phyloP scores from a whole-genome alignment of 2,888 invertebrate species.

The Deilephila elpenor region DNA sequence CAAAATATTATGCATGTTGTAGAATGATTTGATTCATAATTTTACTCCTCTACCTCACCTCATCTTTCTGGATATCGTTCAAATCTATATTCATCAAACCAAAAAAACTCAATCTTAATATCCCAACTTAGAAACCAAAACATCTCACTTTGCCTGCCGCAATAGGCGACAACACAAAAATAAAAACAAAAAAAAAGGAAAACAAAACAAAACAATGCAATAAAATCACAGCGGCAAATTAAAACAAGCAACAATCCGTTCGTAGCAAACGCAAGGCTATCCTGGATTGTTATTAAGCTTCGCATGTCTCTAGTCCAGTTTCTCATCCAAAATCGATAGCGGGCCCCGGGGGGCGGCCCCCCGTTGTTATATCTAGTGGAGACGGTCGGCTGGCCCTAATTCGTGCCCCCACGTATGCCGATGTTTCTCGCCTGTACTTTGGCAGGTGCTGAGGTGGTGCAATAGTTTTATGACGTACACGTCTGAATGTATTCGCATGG shows the following conservation, averaged over 20 bases:
- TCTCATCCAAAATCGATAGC: constrained; percentile 84
- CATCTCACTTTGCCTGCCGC: not conserved
- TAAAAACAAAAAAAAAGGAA: not conserved
- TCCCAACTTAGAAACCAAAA: not conserved
- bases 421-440: constrained; percentile 46
- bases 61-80: too few species aligned
- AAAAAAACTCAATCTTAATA: not conserved
- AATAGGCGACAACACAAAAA: not conserved
- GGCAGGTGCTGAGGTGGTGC: constrained; percentile 38
- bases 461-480: constrained; percentile 31
- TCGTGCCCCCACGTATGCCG: constrained; percentile 65
- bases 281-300: constrained; percentile 81
- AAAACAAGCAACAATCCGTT: constrained; percentile 50
- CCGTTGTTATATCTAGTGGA: constrained; percentile 73
- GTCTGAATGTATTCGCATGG: not conserved
- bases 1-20: too few species aligned
- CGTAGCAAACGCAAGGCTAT: constrained; percentile 65
- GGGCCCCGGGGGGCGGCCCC: constrained; percentile 64
- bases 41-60: too few species aligned
- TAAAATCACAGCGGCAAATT: constrained; percentile 28
- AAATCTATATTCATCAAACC: too few species aligned
- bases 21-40: too few species aligned
- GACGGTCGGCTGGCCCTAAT: constrained; percentile 73
- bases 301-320: constrained; percentile 83
- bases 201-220: constrained; percentile 42